A percentile compares a stretch with the other conserved stretches of the same genome.
Conservation (phyloP, 2,797 vertebrate genomes). For the Novumbra hubbsi region DNA sequence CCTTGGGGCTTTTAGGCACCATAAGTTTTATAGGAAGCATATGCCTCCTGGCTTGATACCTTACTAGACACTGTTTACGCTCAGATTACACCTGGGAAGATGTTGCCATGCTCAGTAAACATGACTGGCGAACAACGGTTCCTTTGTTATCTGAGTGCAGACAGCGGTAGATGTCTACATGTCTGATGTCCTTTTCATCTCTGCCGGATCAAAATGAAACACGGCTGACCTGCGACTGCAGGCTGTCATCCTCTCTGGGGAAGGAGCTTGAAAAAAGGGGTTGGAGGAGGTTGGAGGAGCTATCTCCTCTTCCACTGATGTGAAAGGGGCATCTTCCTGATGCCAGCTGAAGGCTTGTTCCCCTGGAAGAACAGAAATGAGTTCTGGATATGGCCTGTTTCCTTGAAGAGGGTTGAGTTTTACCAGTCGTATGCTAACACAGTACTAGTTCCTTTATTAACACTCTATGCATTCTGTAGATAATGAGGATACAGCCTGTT, state of each 20-base stretch:
- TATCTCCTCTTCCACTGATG: background rate
- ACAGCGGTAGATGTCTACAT: slow-evolving; percentile 42
- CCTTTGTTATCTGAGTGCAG: slow-evolving; percentile 50
- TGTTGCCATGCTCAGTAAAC: slow-evolving; percentile 11
- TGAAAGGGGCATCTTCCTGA: background rate
- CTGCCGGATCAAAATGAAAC: slow-evolving; percentile 23
- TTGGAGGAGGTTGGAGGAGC: background rate
- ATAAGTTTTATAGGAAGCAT: background rate
- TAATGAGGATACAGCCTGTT: too few relatives aligned
- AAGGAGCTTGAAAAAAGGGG: background rate
- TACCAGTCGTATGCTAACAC: background rate
- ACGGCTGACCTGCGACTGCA: slow-evolving; percentile 6
- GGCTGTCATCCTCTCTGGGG: background rate
- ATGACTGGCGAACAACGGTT: slow-evolving; percentile 48
- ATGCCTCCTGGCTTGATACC: background rate
- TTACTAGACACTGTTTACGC: background rate
- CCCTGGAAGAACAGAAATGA: background rate
- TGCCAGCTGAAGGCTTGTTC: background rate
- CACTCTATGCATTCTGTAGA: too few relatives aligned
- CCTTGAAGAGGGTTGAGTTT: background rate
- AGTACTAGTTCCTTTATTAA: background rate
- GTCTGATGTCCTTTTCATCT: slow-evolving; percentile 47
- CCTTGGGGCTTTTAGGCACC: background rate
- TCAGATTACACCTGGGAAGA: background rate
- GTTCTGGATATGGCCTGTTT: too few relatives aligned